Evolutionary conservation across 2,113 vertebrate species (phyloP).

Genomic region (Acanthochromis polyacanthus): DNA sequence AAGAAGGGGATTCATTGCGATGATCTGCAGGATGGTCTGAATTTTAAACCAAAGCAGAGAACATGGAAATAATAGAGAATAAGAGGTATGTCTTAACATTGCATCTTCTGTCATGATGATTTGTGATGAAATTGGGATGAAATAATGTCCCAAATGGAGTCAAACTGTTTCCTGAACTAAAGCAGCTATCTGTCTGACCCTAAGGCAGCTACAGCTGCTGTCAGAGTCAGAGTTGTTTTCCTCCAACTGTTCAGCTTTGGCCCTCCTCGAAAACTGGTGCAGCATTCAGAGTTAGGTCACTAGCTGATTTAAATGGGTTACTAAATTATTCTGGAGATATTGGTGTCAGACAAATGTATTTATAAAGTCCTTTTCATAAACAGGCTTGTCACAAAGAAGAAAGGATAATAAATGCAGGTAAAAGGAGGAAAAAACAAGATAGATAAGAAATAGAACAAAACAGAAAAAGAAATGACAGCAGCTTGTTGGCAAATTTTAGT

Average conservation of each 20-base stretch:
- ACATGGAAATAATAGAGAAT: slow-evolving; percentile 1
- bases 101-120: slow-evolving; percentile 34
- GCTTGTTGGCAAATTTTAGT: slow-evolving; percentile 32
- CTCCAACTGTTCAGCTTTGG: slow-evolving; percentile 33
- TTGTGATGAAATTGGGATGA: slow-evolving; percentile 70
- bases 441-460: slow-evolving; percentile 35
- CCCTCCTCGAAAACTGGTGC: slow-evolving; percentile 22
- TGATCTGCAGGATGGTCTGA: not conserved
- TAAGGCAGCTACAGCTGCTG: slow-evolving; percentile 41
- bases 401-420: slow-evolving; percentile 33
- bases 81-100: slow-evolving; percentile 33
- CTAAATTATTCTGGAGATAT: slow-evolving; percentile 41
- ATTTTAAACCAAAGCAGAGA: slow-evolving; percentile 10
- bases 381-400: slow-evolving; percentile 42
- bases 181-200: slow-evolving; percentile 43
- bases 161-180: slow-evolving; percentile 47
- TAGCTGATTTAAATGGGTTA: slow-evolving; percentile 39
- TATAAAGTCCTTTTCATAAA: slow-evolving; percentile 39
- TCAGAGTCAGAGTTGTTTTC: slow-evolving; percentile 29
- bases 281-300: slow-evolving; percentile 39
- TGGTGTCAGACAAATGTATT: slow-evolving; percentile 48
- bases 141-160: slow-evolving; percentile 54
- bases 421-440: slow-evolving; percentile 9
- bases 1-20: slow-evolving; percentile 11
- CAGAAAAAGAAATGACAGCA: not conserved